Evolutionary conservation across 2,888 invertebrate species (phyloP), one percentile per base, ranked within the genome.

Genomic region (Lysandra coridon): DNA sequence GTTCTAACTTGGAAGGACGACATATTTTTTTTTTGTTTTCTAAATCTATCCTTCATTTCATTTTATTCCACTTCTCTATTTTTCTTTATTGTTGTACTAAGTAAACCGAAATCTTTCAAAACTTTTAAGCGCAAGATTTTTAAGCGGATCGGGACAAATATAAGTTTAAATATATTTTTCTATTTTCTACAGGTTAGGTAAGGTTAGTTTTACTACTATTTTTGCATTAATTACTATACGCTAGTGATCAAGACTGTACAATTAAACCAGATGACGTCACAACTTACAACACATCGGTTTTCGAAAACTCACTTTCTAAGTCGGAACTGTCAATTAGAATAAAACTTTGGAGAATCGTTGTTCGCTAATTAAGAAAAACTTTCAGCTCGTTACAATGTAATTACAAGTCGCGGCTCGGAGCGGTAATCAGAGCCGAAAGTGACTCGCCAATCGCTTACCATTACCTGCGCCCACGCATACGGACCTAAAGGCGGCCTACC

Each of bases 321-420:
- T 62, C 73, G 78, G 75, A 73, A 76, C 69, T 73, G 81, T 60
- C 83, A 82, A 80, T 78, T 79, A 75, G 79, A 78, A 73, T 78
- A 73, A 86, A 84, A 87, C 85, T 85, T 87, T 82, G 83, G 85
- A 82, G 83, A 85, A 88, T 87, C 89, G 88, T 85, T 88, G 90
- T 87, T 87, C 87, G 90, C 90, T 92, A 91, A 90, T 91, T 90
- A 88, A 87, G 87, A 85, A 87, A 89, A 90, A 92, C 89, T 91
- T 91, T 91, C 88, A 87, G 88, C 86, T 91, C 85, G 88, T 92
- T 89, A 90, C 86, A 82, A 83, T 81, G 87, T 87, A 93, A 93
- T 93, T 94, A 93, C 90, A 89, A 90, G 88, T 88, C 88, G 80
- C 83, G 84, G 83, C 86, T 86, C 81, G 82, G 83, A 83, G 81